phyloP scores from a whole-genome alignment of 2,113 vertebrate species.

The Dromaius novaehollandiae region DNA sequence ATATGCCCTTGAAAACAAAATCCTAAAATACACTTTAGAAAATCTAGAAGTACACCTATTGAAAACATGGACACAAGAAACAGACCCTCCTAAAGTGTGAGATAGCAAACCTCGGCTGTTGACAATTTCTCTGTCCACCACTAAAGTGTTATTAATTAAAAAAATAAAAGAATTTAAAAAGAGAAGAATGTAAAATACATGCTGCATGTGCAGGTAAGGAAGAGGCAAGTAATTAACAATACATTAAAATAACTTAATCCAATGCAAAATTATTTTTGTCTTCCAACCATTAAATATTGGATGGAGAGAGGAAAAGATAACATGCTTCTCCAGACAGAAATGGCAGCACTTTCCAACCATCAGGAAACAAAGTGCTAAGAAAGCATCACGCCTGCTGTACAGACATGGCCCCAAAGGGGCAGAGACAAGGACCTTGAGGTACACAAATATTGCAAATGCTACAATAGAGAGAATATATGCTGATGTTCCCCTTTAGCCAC shows the following conservation, averaged over 20 bases:
- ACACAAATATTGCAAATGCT: neutral
- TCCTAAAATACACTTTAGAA: neutral
- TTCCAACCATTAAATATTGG: neutral
- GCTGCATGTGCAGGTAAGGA: neutral
- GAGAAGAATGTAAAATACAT: neutral
- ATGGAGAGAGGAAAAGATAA: neutral
- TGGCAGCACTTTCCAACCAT: neutral
- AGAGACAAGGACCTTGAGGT: neutral
- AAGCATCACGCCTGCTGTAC: neutral
- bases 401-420: neutral
- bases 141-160: neutral
- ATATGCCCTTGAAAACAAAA: neutral
- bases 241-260: neutral
- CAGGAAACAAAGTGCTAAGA: neutral
- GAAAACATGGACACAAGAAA: neutral
- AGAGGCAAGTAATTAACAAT: neutral
- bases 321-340: neutral
- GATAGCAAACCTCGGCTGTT: neutral
- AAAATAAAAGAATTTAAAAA: neutral
- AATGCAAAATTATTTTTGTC: neutral
- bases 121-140: neutral
- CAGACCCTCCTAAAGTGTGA: neutral
- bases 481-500: neutral
- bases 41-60: neutral
- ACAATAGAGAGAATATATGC: neutral